These are phyloP conservation scores for Lepilemur septentrionalis DNA, from an alignment of 2,797 vertebrate genomes.

Conservation along the genomic window DNA sequence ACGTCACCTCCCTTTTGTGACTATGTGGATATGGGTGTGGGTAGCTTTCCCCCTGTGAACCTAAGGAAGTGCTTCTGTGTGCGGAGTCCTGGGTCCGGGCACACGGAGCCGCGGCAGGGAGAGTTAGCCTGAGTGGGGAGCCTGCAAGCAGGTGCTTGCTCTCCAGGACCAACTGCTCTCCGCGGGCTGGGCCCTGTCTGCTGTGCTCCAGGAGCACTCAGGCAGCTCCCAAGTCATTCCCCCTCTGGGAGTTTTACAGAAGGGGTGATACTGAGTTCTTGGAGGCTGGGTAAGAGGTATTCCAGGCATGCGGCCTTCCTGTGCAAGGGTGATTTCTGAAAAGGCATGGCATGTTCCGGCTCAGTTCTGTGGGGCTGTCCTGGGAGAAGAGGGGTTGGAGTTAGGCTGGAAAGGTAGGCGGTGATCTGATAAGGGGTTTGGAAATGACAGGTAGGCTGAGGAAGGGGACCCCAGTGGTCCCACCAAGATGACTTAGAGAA, in stretches of 20 bases:
- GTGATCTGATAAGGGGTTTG: not conserved
- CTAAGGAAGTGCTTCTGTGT: not conserved
- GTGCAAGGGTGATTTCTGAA: not conserved
- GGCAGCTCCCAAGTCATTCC: not conserved
- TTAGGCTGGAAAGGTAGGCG: not conserved
- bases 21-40: not conserved
- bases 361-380: not conserved
- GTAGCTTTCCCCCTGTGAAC: not conserved
- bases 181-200: not conserved
- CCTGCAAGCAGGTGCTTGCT: rapidly evolving
- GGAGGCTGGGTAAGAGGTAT: not conserved
- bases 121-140: not conserved
- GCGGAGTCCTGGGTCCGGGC: not conserved
- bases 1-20: not conserved
- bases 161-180: too few species aligned
- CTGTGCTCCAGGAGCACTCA: not conserved
- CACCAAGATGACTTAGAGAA: not conserved
- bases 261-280: not conserved
- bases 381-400: not conserved
- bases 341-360: not conserved
- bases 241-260: not conserved
- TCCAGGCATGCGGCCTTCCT: not conserved
- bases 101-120: not conserved
- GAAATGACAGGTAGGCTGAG: not conserved
- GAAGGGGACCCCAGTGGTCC: not conserved